Evolutionary conservation across 2,888 invertebrate genomes (phyloP).

Genomic region (Temnothorax unifasciatus): DNA sequence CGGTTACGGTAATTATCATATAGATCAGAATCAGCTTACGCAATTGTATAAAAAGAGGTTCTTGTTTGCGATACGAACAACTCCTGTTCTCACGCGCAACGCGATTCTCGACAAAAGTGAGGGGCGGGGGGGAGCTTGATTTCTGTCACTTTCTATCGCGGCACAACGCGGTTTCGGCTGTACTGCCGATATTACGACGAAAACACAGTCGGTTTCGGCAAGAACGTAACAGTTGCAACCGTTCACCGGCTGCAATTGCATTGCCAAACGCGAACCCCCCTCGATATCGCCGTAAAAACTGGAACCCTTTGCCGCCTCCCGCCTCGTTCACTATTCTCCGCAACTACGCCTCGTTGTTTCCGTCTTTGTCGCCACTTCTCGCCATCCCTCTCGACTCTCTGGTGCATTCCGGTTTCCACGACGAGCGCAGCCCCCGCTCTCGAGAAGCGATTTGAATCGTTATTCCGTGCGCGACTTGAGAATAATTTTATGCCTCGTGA

Average conservation of each 20-base stretch:
- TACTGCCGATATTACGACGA: not conserved
- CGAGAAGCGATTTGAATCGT: constrained; percentile 6
- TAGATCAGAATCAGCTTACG: not conserved
- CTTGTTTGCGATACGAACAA: not conserved
- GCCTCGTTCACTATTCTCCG: constrained; percentile 21
- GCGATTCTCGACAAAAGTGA: not conserved
- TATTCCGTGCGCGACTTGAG: not conserved
- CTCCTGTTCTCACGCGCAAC: not conserved
- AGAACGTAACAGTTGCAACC: constrained; percentile 24
- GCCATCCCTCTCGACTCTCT: constrained; percentile 52
- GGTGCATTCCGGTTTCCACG: constrained; percentile 67
- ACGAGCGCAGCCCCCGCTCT: constrained; percentile 18
- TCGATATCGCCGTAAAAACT: constrained; percentile 65
- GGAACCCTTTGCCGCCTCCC: constrained; percentile 55
- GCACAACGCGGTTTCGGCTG: constrained; percentile 17
- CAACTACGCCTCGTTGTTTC: constrained; percentile 13
- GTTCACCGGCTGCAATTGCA: constrained; percentile 24
- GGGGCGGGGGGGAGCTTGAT: not conserved
- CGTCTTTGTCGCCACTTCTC: constrained; percentile 35
- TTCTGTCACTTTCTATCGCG: constrained; percentile 35
- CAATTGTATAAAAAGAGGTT: not conserved
- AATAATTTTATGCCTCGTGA: not conserved
- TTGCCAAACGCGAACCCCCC: constrained; percentile 58
- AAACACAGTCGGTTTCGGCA: constrained; percentile 24
- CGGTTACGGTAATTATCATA: not conserved